phyloP scores from a whole-genome alignment of 2,888 invertebrate species.

The Ophion ventricosus region DNA sequence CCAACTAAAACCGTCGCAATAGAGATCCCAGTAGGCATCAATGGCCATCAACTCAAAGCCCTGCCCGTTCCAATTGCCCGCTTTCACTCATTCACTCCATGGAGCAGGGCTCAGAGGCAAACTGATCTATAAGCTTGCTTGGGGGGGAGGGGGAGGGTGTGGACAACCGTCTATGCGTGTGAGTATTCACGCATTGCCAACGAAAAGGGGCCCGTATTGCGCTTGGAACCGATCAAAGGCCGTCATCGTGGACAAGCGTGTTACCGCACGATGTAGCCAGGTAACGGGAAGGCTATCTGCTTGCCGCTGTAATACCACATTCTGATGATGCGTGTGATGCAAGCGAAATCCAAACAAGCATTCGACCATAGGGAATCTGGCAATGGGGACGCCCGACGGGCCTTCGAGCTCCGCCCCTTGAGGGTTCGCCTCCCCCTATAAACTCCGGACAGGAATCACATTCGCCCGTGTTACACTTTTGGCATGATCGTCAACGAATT shows the following conservation, averaged over 20 bases:
- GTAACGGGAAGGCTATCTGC: slow-evolving; percentile 54
- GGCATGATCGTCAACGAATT: not conserved
- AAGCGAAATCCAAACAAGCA: slow-evolving; percentile 37
- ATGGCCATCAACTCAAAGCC: slow-evolving; percentile 40
- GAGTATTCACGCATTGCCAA: slow-evolving; percentile 10
- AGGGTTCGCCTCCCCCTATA: not conserved
- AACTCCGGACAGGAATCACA: not conserved
- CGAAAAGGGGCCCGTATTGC: slow-evolving; percentile 44
- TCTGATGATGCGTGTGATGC: slow-evolving; percentile 22
- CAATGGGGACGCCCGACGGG: slow-evolving; percentile 2
- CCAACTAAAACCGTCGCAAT: slow-evolving; percentile 38
- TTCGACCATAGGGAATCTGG: slow-evolving; percentile 16
- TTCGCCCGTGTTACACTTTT: not conserved
- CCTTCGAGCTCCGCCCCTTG: not conserved
- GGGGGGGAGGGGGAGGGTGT: not conserved
- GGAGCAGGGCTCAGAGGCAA: slow-evolving; percentile 37
- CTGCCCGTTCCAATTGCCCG: slow-evolving; percentile 42
- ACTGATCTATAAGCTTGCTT: slow-evolving; percentile 50
- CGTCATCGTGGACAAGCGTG: slow-evolving; percentile 62
- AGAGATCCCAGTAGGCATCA: slow-evolving; percentile 54
- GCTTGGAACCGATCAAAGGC: slow-evolving; percentile 61
- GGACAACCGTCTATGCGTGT: not conserved
- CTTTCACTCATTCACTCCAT: slow-evolving; percentile 41
- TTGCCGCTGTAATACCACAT: slow-evolving; percentile 27
- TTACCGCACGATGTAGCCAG: slow-evolving; percentile 50